Evolutionary conservation across 2,797 vertebrate genomes (phyloP), one percentile per base, ranked within the genome.

Genomic region (Falco concolor): DNA sequence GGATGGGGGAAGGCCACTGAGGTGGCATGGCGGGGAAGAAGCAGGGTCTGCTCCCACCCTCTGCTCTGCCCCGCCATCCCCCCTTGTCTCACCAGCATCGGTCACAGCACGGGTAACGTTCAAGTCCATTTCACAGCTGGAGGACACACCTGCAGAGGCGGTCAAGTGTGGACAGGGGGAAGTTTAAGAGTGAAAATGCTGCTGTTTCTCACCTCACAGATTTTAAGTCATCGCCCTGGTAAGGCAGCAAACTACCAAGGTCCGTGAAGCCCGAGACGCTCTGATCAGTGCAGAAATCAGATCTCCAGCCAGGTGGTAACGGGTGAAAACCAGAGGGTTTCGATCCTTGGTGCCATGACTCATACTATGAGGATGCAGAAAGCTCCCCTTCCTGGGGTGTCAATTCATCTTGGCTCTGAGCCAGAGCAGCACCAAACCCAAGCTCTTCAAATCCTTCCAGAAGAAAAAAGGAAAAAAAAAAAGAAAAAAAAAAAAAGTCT

Each of bases 141-240:
- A 91, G 96, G 91, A 95, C 75, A 79, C 69, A 86, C 70, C 90
- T 89, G 84, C 95, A 96, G 49, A 47, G 76, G 76, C 70, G 57
- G 85, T 79, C 75, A 67, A 61, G 89, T 44, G 75, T 56, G 95
- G 60, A 24, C 87, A 34, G 85, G 74, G 8, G 85, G 92, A 92
- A 95, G 89, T 85, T 25, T 11, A 13, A 88, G 80, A 64, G 75
- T 50, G 40, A 89, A 84, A 93, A 92, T 1, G 10, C 47, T 60
- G 88, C 56, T 36, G 27, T 89, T 96, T 93, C 57, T 87, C 90
- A 91, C 44, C 72, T 63, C 10, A 1, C 52, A 38, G 85, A 6
- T 60, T 49, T 8, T 3, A 77, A 85, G 34, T 50, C 83, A 15
- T 38, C 1, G 2, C 53, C 89, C 64, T 9, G 34, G 28, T 40